Percentiles rank a stretch among this genome's conserved stretches.
phyloP scores from a whole-genome alignment of 2,113 vertebrate genomes.

The Serinus canaria region DNA sequence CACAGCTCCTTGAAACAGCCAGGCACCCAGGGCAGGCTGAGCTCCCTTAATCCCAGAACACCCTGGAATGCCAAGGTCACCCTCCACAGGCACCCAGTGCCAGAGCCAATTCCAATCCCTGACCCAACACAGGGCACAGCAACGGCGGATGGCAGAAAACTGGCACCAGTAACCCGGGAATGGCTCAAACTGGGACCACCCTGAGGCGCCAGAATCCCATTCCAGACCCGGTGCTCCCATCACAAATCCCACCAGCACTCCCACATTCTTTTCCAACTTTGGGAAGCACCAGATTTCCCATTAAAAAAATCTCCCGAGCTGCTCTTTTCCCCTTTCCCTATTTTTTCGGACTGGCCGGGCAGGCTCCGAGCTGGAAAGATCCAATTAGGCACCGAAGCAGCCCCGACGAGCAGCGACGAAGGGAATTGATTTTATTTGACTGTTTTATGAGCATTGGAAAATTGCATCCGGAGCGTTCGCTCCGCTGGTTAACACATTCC shows the following conservation, averaged over 20 bases:
- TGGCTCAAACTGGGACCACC: not conserved
- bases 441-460: not conserved
- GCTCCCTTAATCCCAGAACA: not conserved
- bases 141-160: rapidly evolving
- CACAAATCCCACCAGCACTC: not conserved
- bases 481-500: not conserved
- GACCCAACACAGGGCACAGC: not conserved
- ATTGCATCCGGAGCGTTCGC: slow-evolving; percentile 25
- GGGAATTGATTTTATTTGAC: slow-evolving; percentile 41
- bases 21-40: not conserved
- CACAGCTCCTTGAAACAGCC: not conserved
- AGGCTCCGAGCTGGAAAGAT: not conserved
- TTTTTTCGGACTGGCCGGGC: not conserved
- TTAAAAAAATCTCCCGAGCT: not conserved
- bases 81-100: not conserved
- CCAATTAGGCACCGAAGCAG: slow-evolving; percentile 3
- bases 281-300: not conserved
- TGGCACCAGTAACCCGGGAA: not conserved
- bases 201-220: not conserved
- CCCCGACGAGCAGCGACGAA: not conserved
- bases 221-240: not conserved
- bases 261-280: rapidly evolving
- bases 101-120: not conserved
- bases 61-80: not conserved
- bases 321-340: not conserved